phyloP scores from a whole-genome alignment of 2,888 invertebrate species.

The Cephus runcator region DNA sequence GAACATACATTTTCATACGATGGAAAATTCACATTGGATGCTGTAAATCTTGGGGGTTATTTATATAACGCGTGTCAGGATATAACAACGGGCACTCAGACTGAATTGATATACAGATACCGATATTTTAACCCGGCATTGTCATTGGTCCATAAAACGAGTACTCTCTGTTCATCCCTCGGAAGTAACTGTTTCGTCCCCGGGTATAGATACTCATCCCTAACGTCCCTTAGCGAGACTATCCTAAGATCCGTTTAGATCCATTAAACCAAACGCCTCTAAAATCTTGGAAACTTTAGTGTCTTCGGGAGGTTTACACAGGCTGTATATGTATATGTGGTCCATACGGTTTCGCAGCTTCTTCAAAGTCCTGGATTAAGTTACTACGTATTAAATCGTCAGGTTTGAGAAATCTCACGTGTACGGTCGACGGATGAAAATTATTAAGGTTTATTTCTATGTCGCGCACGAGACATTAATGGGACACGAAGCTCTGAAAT shows the following conservation, averaged over 20 bases:
- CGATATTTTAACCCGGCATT: neutral
- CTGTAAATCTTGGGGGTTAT: neutral
- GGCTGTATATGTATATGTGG: neutral
- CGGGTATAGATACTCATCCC: neutral
- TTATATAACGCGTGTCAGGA: neutral
- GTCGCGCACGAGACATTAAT: neutral
- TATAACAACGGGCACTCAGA: neutral
- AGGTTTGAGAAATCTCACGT: neutral
- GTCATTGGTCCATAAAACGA: constrained; percentile 2
- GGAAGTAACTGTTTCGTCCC: neutral
- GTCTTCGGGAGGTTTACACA: constrained; percentile 8
- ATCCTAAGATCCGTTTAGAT: constrained; percentile 30
- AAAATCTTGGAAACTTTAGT: constrained; percentile 17
- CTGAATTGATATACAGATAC: neutral
- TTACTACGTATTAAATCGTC: neutral
- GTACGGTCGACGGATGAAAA: neutral
- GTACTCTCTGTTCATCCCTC: neutral
- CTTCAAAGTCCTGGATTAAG: neutral
- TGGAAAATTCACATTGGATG: neutral
- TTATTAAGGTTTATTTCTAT: neutral
- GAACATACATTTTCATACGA: neutral
- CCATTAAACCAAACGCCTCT: constrained; percentile 32
- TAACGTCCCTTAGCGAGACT: neutral
- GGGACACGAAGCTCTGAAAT: neutral
- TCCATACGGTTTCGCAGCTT: neutral